These are phyloP conservation scores for Sternotherus odoratus DNA, from an alignment of 2,797 vertebrate species.

Conservation along the genomic window DNA sequence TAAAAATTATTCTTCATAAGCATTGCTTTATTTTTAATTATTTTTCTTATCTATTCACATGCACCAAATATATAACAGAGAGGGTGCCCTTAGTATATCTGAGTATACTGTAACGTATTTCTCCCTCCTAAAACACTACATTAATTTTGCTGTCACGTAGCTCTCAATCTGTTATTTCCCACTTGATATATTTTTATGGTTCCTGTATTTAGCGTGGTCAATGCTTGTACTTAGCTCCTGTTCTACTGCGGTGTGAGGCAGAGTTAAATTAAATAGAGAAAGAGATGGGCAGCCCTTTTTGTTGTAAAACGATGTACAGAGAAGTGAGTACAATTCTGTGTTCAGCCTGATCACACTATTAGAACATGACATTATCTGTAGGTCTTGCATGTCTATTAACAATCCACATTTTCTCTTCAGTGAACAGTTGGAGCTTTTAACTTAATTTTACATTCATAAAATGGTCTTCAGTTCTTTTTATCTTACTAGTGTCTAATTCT, in stretches of 20 bases:
- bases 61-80: not conserved
- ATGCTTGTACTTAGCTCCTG: not conserved
- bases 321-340: not conserved
- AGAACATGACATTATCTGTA: not conserved
- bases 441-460: not conserved
- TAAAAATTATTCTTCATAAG: not conserved
- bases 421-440: not conserved
- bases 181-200: not conserved
- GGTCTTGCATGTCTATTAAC: not conserved
- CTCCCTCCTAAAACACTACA: not conserved
- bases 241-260: not conserved
- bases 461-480: not conserved
- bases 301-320: not conserved
- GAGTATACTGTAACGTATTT: not conserved
- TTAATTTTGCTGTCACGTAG: not conserved
- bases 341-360: not conserved
- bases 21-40: not conserved
- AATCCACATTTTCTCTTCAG: not conserved
- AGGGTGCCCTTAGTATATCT: not conserved
- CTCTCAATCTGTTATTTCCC: conserved; percentile 9
- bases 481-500: not conserved
- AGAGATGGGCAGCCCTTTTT: not conserved
- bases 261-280: not conserved
- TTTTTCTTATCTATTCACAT: not conserved
- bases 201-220: not conserved